Base-by-base conservation (phyloP, 2,888 invertebrate species). In the Patella pellucida region DNA sequence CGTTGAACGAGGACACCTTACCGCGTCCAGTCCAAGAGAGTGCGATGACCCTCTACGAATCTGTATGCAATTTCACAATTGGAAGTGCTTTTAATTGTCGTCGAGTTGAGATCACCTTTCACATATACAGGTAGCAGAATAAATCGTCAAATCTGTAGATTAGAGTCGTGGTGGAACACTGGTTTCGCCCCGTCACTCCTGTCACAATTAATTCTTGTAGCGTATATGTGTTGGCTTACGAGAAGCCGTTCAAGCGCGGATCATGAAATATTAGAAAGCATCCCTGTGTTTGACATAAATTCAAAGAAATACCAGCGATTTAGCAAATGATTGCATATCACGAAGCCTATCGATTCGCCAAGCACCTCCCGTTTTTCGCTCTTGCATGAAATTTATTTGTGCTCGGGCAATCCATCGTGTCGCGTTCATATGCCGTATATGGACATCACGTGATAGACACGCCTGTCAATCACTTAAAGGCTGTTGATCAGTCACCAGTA, bases 321-420 rank as follows among this genome's bases (percentile, higher is more conserved):
- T 74, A 74, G 56, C 74, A 74, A 74, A 69, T 74, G 74, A 74
- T 74, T 74, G 74, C 74, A 31, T 74, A 70, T 74, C 74, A 62
- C 62, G 56, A 50, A 52, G 68, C 62, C 62, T 56, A 74, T 74
- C 74, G 74, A 74, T 74, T 70, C 74, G 31, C 68, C 41, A 51
- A 50, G 62, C 67, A 70, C 74, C 50, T 54, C 74, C 71, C 62
- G 74, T 62, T 70, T 51, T 50, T 52, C 70, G 71, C 51, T 71
- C 74, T 69, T 56, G 74, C 74, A 67, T 74, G 74, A 69, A 74
- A 71, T 74, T 69, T 74, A 74, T 74, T 74, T 74, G 74, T 71
- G 74, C 74, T 74, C 74, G 70, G 27, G 56, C 71, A 56, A 52
- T 62, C 71, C 69, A 15, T 31, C 41, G 69, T 19, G 27, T 69